A percentile compares a stretch with the other conserved stretches of the same genome.
These are phyloP conservation scores for Sclerurus mexicanus DNA, from an alignment of 2,113 vertebrate genomes.

Conservation along the genomic window DNA sequence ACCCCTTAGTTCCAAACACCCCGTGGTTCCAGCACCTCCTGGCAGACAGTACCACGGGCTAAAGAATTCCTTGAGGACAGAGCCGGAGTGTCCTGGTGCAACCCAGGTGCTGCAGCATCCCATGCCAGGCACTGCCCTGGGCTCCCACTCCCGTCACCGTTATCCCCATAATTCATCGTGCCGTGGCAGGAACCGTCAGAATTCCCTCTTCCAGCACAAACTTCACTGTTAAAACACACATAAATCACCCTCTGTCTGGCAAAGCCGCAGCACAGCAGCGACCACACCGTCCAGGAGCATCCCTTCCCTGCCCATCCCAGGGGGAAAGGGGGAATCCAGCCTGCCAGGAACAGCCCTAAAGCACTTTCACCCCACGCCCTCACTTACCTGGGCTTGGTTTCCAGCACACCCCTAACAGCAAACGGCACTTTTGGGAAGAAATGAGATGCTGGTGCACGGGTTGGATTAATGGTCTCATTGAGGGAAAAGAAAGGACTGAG, in stretches of 20 bases:
- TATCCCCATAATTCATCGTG: not conserved
- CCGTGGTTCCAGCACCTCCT: not conserved
- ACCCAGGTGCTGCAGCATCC: not conserved
- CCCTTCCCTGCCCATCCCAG: not conserved
- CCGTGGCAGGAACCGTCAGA: accelerated
- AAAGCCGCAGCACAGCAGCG: accelerated
- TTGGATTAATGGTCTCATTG: not conserved
- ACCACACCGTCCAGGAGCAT: not conserved
- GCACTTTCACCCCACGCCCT: accelerated
- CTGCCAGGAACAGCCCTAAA: not conserved
- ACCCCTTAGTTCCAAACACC: not conserved
- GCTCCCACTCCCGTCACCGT: not conserved
- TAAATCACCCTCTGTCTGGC: not conserved
- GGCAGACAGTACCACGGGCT: not conserved
- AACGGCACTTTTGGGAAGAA: not conserved
- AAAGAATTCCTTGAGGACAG: not conserved
- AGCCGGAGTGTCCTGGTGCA: accelerated
- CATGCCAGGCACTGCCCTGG: not conserved
- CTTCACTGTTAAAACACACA: not conserved
- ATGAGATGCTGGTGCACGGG: not conserved
- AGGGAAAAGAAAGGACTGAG: not conserved
- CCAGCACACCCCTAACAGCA: not conserved
- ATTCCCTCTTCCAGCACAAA: not conserved
- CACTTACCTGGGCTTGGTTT: not conserved
- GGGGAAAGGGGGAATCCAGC: accelerated